Conservation (phyloP, 1,140 invertebrate genomes). For the Antheraea mylitta region DNA sequence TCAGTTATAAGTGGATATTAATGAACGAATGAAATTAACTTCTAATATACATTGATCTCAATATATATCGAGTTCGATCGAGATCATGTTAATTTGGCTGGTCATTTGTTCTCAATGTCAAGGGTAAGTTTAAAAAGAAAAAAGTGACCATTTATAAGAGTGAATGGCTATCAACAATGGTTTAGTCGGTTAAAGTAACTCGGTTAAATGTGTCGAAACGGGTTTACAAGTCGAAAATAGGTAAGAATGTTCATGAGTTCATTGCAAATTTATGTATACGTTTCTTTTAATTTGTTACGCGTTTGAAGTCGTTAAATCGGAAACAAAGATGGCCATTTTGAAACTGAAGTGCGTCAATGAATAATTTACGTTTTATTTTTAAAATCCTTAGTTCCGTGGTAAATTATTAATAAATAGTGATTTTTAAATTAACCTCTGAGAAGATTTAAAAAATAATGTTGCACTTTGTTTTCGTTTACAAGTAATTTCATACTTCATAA, state of each 20-base stretch:
- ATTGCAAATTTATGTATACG: too few relatives aligned
- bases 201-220: slow-evolving; percentile 15
- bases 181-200: slow-evolving; percentile 28
- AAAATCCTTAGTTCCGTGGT: too few relatives aligned
- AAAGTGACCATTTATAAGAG: slow-evolving; percentile 27
- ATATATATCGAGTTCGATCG: not conserved
- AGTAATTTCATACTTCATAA: too few relatives aligned
- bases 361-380: too few relatives aligned
- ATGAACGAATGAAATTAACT: not conserved
- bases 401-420: too few relatives aligned
- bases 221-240: not conserved
- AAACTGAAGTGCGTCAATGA: too few relatives aligned
- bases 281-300: too few relatives aligned
- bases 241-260: not conserved
- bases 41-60: not conserved
- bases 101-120: slow-evolving; percentile 23
- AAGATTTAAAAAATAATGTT: too few relatives aligned
- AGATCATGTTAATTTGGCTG: not conserved
- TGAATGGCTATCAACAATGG: slow-evolving; percentile 16
- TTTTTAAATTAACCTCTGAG: too few relatives aligned
- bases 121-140: slow-evolving; percentile 20
- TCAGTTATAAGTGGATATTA: not conserved
- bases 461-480: too few relatives aligned
- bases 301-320: too few relatives aligned
- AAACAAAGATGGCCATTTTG: too few relatives aligned